Conservation (phyloP, 1,140 invertebrate genomes). For the Probaryconus sp. region DNA sequence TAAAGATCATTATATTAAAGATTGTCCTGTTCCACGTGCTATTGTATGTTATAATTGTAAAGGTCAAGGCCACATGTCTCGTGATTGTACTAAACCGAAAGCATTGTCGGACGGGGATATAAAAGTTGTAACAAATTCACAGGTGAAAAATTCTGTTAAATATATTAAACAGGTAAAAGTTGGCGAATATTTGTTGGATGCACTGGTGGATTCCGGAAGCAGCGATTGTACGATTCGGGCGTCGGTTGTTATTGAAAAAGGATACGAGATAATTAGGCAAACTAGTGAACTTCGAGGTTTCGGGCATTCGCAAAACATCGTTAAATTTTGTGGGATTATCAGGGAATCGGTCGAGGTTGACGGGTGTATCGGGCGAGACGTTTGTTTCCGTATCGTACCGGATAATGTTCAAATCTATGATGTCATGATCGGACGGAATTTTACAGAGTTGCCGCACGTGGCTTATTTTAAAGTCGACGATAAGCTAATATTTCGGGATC, state of each 20-base stretch:
- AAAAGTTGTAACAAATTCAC: background rate
- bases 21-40: constrained; percentile 1
- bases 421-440: constrained; percentile 13
- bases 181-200: background rate
- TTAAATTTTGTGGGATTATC: background rate
- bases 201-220: constrained; percentile 9
- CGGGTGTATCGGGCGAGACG: background rate
- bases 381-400: background rate
- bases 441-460: constrained; percentile 7
- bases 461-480: constrained; percentile 4
- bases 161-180: constrained; percentile 7
- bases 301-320: background rate
- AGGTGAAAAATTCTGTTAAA: background rate
- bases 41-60: constrained; percentile 12
- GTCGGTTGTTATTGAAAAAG: background rate
- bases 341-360: background rate
- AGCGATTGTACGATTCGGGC: constrained; percentile 1
- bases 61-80: constrained; percentile 6
- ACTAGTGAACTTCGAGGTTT: constrained; percentile 10
- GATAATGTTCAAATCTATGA: constrained; percentile 1
- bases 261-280: background rate
- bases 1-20: background rate
- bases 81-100: constrained; percentile 9
- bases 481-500: background rate
- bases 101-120: background rate